Base-by-base conservation (phyloP, 2,888 invertebrate genomes). In the Hyposoter dolosus region DNA sequence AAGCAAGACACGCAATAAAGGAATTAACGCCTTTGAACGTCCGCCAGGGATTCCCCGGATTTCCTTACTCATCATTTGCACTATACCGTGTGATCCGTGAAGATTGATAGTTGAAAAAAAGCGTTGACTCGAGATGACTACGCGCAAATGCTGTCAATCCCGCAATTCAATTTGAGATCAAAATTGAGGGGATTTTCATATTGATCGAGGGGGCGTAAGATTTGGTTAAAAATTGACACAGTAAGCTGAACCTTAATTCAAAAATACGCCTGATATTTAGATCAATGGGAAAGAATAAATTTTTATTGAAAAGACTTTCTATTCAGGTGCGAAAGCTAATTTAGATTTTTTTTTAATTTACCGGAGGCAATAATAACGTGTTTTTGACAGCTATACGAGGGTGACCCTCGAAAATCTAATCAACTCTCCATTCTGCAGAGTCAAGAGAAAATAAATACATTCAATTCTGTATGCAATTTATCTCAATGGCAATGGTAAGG, bases 1-100 rank as follows among this genome's bases (percentile, higher is more conserved):
- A 43, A 60, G 19, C 32, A 35, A 68, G 47, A 68, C 65, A 68
- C 83, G 78, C 66, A 83, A 83, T 78, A 74, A 74, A 76, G 75
- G 53, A 80, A 69, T 80, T 53, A 75, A 80, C 75, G 71, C 32
- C 63, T 65, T 63, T 28, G 68, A 35, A 74, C 50, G 75, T 80
- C n/a, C n/a, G 45, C 32, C 75, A 53, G 63, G 75, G 63, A 76
- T 71, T 82, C 69, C 75, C 76, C 69, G 68, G 45, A 15, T 53
- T 66, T 7, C 43, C 53, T 76, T 60, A 68, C 53, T 53, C 66
- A 47, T 7, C 47, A 3, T 47, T 15, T 32, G 47, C 32, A 76
- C 32, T n/a, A 0, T 43, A 60, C 56, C 72, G 0, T 40, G 43
- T 28, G 43, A 72, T 53, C 53, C 32, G 35, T 40, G 35, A 32